Evolutionary conservation across 2,797 vertebrate species (phyloP).

Genomic region (Bucorvus abyssinicus): DNA sequence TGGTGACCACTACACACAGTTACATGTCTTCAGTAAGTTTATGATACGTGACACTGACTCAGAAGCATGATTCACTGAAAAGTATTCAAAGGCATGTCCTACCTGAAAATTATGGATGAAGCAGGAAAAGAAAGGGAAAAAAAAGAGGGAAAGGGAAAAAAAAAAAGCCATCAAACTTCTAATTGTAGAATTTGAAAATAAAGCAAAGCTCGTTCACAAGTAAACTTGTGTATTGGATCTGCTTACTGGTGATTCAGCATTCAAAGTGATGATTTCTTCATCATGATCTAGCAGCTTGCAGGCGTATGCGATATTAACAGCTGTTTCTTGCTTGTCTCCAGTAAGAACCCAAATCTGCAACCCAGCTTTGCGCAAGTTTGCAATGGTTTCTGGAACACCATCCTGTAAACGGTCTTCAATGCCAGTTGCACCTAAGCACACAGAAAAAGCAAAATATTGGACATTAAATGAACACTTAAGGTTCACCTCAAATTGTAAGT

Average conservation of each 20-base stretch:
- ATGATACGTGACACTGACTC: background rate
- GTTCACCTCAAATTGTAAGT: background rate
- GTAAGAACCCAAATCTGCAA: slow-evolving; percentile 98
- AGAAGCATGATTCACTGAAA: background rate
- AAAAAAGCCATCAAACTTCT: background rate
- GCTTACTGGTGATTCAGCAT: slow-evolving; percentile 91
- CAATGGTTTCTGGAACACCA: slow-evolving; percentile 94
- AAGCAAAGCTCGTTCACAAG: background rate
- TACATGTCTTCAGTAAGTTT: background rate
- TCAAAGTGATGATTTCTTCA: slow-evolving; percentile 94
- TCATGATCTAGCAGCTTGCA: slow-evolving; percentile 94
- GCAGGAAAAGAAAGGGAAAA: slow-evolving; percentile 1
- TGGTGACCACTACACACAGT: background rate
- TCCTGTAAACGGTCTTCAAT: slow-evolving; percentile 97
- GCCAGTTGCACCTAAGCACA: slow-evolving; percentile 89
- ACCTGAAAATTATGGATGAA: slow-evolving; percentile 8
- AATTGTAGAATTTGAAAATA: background rate
- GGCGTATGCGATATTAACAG: slow-evolving; percentile 93
- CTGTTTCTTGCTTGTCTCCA: slow-evolving; percentile 98
- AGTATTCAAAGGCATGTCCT: slow-evolving; percentile 33
- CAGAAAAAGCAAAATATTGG: background rate
- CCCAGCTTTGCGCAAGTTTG: slow-evolving; percentile 87
- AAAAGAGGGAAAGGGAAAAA: background rate
- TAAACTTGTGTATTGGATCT: background rate
- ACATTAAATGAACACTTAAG: background rate